Percentiles rank a stretch among this genome's conserved stretches.
These are phyloP conservation scores for Gambusia yucatana DNA, from an alignment of 2,797 vertebrate genomes.

Conservation along the genomic window DNA sequence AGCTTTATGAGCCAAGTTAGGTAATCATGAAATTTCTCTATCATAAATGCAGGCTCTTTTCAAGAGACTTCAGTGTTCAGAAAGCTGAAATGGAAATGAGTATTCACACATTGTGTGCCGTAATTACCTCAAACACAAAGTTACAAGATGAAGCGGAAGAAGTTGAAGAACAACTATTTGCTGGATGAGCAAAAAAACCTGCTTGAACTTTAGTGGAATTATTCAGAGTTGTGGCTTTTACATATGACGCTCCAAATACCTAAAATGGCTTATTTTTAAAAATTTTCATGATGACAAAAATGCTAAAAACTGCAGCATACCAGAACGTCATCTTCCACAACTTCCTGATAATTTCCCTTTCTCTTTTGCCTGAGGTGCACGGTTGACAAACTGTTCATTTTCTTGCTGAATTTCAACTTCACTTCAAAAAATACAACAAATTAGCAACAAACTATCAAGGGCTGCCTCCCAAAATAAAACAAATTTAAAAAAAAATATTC, in stretches of 20 bases:
- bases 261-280: not conserved
- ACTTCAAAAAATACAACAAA: constrained; percentile 40
- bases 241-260: not conserved
- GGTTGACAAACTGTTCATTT: constrained; percentile 45
- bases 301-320: not conserved
- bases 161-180: constrained; percentile 3
- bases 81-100: constrained; percentile 10
- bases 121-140: constrained; percentile 14
- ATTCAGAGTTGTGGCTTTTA: not conserved
- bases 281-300: not conserved
- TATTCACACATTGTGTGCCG: constrained; percentile 6
- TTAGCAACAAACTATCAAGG: constrained; percentile 55
- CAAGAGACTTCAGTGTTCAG: not conserved
- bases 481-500: constrained; percentile 2
- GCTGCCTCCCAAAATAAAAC: constrained; percentile 29
- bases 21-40: not conserved
- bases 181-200: not conserved
- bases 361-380: constrained; percentile 41
- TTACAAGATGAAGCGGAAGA: not conserved
- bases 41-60: not conserved
- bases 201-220: not conserved
- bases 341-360: constrained; percentile 31
- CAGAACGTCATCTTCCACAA: constrained; percentile 30
- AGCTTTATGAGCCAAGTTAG: not conserved
- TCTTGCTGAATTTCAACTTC: constrained; percentile 27